Evolutionary conservation across 2,797 vertebrate genomes (phyloP).

Genomic region (Lagocephalus sceleratus): DNA sequence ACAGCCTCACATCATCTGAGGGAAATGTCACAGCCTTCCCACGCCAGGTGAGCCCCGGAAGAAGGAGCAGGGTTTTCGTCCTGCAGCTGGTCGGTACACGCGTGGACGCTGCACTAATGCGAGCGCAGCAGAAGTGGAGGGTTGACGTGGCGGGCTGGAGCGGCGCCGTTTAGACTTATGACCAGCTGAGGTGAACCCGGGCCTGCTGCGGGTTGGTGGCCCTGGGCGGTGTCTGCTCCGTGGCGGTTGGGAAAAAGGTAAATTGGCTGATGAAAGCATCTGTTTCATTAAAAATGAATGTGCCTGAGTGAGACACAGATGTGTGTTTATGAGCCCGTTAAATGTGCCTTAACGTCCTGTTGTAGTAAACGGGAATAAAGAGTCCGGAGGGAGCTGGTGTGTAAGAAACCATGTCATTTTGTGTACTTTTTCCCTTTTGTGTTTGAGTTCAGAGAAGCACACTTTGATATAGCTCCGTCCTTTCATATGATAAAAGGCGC

Average conservation of each 20-base stretch:
- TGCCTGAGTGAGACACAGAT: slow-evolving; percentile 48
- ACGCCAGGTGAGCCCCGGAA: slow-evolving; percentile 40
- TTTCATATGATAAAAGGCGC: slow-evolving; percentile 7
- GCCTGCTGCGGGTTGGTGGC: no score
- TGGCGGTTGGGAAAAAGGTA: slow-evolving; percentile 7
- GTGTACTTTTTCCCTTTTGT: not conserved
- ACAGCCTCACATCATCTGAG: slow-evolving; percentile 48
- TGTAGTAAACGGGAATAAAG: slow-evolving; percentile 41
- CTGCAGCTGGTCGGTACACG: no score
- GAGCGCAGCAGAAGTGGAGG: no score
- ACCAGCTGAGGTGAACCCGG: no score
- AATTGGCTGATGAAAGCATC: slow-evolving; percentile 36
- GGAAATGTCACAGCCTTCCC: slow-evolving; percentile 44
- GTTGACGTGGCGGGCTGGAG: no score
- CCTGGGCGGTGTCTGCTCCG: not conserved
- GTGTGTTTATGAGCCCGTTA: slow-evolving; percentile 62
- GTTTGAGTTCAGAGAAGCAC: slow-evolving; percentile 9
- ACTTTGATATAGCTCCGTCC: slow-evolving; percentile 4
- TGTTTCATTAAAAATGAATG: slow-evolving; percentile 60
- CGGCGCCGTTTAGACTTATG: no score
- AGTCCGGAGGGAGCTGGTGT: not conserved
- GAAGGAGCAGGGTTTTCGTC: no score
- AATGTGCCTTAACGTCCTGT: slow-evolving; percentile 51
- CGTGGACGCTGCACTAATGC: no score
- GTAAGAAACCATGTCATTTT: slow-evolving; percentile 5